A percentile compares a stretch with the other conserved stretches of the same genome.
Conservation (phyloP, 2,888 invertebrate genomes). For the Limulus polyphemus region DNA sequence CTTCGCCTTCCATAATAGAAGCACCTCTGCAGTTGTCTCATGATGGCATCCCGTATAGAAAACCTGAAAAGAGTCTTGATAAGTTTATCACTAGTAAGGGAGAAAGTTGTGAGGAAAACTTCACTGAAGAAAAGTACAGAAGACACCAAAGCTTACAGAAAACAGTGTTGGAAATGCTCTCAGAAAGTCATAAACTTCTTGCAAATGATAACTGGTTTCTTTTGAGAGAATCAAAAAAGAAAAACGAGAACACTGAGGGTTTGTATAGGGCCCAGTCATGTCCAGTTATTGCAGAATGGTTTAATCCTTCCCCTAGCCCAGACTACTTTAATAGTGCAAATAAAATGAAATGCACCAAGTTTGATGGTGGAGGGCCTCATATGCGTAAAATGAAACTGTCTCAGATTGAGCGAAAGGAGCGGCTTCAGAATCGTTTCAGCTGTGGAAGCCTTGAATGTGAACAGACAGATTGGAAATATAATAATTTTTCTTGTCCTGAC, state of each 20-base stretch:
- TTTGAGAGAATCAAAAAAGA: too few relatives aligned
- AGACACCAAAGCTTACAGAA: too few relatives aligned
- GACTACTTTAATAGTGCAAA: neutral
- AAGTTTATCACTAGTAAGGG: too few relatives aligned
- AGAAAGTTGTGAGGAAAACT: too few relatives aligned
- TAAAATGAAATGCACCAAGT: too few relatives aligned
- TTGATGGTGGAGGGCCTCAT: neutral
- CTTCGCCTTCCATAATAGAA: too few relatives aligned
- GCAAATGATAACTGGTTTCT: too few relatives aligned
- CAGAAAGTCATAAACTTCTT: too few relatives aligned
- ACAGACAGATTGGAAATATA: neutral
- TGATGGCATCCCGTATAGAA: too few relatives aligned
- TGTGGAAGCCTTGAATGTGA: conserved; percentile 25
- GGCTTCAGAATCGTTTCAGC: conserved; percentile 23
- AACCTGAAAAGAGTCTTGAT: neutral
- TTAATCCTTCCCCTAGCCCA: neutral
- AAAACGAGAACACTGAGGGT: conserved; percentile 20
- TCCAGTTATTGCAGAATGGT: conserved; percentile 29
- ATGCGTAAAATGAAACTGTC: conserved; percentile 8
- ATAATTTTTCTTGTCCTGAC: conserved; percentile 13
- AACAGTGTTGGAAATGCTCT: too few relatives aligned
- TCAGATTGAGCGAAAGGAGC: neutral
- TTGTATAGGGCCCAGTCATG: conserved; percentile 31
- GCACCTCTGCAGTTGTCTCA: too few relatives aligned
- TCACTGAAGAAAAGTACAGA: too few relatives aligned